These are phyloP conservation scores for Avahi laniger DNA, from an alignment of 2,797 vertebrate species.

Conservation along the genomic window DNA sequence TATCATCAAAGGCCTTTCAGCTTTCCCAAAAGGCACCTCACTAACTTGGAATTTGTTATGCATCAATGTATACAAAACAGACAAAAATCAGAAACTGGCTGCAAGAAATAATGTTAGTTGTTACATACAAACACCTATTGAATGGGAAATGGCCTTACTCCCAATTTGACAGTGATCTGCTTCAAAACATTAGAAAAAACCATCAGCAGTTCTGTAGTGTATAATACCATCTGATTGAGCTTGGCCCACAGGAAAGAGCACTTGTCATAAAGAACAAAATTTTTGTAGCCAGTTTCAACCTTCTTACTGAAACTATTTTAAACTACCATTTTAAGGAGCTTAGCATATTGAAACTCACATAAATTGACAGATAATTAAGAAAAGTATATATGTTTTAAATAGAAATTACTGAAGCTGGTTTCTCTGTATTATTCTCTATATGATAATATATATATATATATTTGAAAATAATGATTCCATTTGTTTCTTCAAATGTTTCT, in stretches of 20 bases:
- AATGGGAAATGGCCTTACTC: background rate
- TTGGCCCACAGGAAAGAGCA: background rate
- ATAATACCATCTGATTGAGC: background rate
- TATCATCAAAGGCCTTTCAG: background rate
- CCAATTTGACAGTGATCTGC: background rate
- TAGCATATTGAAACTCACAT: slow-evolving; percentile 10
- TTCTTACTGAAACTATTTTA: background rate
- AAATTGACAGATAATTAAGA: background rate
- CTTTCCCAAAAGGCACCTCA: background rate
- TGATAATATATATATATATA: background rate
- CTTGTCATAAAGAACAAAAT: background rate
- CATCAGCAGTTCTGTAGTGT: background rate
- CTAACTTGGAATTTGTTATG: background rate
- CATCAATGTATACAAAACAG: background rate
- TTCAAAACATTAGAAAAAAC: slow-evolving; percentile 21
- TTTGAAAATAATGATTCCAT: slow-evolving; percentile 39
- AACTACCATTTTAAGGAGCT: background rate
- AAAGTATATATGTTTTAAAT: background rate
- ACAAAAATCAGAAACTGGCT: background rate
- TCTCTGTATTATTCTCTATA: background rate
- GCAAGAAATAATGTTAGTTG: background rate
- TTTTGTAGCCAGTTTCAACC: background rate
- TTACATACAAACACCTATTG: background rate
- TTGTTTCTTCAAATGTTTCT: slow-evolving; percentile 29
- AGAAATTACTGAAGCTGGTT: slow-evolving; percentile 36